Percentiles rank a stretch among this genome's conserved stretches.
Conservation (phyloP, 1,140 invertebrate species). For the Lepidurus arcticus region DNA sequence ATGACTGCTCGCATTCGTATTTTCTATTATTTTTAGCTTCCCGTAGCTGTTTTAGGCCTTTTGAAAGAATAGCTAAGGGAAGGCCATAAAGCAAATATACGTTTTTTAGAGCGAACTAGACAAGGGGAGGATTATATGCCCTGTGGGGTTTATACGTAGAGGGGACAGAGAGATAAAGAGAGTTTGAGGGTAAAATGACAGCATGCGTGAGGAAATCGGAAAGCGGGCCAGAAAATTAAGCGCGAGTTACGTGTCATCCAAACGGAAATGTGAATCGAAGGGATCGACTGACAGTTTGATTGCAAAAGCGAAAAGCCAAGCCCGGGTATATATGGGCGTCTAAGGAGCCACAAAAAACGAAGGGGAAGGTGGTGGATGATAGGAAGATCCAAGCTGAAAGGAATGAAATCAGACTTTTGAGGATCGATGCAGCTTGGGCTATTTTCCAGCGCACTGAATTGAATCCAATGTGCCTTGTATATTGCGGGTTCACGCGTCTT, state of each 20-base stretch:
- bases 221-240: neutral
- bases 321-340: neutral
- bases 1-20: too few relatives aligned
- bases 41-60: too few relatives aligned
- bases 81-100: too few relatives aligned
- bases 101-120: too few relatives aligned
- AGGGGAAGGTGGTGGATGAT: neutral
- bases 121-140: too few relatives aligned
- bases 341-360: neutral
- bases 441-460: slow-evolving; percentile 17
- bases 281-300: neutral
- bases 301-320: neutral
- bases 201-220: neutral
- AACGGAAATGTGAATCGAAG: neutral
- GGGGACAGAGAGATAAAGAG: too few relatives aligned
- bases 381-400: slow-evolving; percentile 7
- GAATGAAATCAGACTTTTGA: slow-evolving; percentile 5
- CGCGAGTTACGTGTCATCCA: neutral
- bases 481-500: neutral
- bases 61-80: too few relatives aligned
- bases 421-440: slow-evolving; percentile 20
- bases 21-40: too few relatives aligned
- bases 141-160: too few relatives aligned
- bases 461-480: slow-evolving; percentile 3
- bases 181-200: neutral